Percentiles rank a stretch among this genome's conserved stretches.
These are phyloP conservation scores for Microtus oregoni DNA, from an alignment of 2,113 vertebrate species.

Conservation along the genomic window DNA sequence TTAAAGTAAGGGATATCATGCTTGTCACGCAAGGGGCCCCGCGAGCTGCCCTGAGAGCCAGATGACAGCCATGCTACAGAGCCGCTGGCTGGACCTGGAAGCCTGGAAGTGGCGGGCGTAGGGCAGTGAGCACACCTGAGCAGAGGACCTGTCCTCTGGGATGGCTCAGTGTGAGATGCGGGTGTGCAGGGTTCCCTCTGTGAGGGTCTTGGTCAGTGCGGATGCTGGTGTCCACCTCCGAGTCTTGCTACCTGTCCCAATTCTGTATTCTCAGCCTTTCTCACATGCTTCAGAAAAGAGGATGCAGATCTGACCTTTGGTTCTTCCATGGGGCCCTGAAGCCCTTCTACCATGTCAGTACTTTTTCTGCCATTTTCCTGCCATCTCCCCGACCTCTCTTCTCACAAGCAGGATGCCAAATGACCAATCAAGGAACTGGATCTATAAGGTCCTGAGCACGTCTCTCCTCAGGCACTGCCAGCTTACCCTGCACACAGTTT, in stretches of 20 bases:
- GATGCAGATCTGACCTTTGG: too few species aligned
- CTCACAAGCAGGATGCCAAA: not conserved
- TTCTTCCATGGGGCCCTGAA: too few species aligned
- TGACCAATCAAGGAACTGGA: not conserved
- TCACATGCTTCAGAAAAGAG: too few species aligned
- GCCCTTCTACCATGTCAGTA: too few species aligned
- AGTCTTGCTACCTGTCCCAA: not conserved
- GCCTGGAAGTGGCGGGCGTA: not conserved
- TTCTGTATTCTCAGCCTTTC: not conserved
- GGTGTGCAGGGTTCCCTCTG: not conserved
- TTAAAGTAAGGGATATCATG: too few species aligned
- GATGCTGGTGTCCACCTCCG: not conserved
- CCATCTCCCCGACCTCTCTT: too few species aligned
- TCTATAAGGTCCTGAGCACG: rapidly evolving
- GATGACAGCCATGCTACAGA: not conserved
- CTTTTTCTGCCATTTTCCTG: not conserved
- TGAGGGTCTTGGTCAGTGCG: too few species aligned
- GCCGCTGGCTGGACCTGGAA: rapidly evolving
- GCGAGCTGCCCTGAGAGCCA: rapidly evolving
- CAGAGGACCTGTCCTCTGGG: not conserved
- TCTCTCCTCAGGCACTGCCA: rapidly evolving
- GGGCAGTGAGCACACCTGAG: not conserved
- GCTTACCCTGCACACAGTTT: not conserved
- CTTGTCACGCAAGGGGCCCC: not conserved
- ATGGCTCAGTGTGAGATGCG: rapidly evolving